Percentiles rank a stretch among this genome's conserved stretches.
Conservation (phyloP, 2,113 vertebrate genomes). For the Tympanuchus pallidicinctus region DNA sequence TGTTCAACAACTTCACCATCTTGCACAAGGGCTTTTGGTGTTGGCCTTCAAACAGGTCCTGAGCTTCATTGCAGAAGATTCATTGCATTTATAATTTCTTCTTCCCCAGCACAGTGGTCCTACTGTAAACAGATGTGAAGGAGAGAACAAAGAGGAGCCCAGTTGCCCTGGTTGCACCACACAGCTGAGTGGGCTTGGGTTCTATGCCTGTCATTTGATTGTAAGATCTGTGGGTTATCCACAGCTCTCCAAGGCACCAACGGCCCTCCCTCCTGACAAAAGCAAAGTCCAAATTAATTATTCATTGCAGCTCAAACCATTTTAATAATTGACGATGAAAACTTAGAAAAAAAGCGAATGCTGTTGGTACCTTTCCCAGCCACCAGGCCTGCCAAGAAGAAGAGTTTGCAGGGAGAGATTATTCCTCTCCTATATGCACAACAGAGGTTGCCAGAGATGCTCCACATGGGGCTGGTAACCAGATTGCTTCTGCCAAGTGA, state of each 20-base stretch:
- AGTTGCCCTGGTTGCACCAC: accelerated
- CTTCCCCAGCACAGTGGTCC: neutral
- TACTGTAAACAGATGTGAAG: neutral
- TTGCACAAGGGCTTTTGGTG: neutral
- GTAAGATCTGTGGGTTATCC: neutral
- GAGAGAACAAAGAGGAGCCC: neutral
- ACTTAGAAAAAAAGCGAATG: neutral
- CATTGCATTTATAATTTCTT: neutral
- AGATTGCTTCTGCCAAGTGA: neutral
- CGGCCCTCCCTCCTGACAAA: neutral
- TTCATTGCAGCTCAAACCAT: neutral
- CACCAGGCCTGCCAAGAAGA: neutral
- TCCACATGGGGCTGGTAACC: neutral
- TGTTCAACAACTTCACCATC: neutral
- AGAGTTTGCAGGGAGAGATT: neutral
- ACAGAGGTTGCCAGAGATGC: neutral
- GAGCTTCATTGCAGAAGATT: neutral
- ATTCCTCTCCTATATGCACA: neutral
- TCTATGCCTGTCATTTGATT: neutral
- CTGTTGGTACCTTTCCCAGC: neutral
- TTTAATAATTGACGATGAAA: constrained; percentile 53
- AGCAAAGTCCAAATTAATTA: constrained; percentile 36
- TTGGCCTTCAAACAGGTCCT: neutral
- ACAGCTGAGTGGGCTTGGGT: neutral
- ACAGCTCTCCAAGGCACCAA: neutral